These are phyloP conservation scores for Myoxocephalus aenaeus DNA, from an alignment of 2,797 vertebrate genomes.

Conservation along the genomic window DNA sequence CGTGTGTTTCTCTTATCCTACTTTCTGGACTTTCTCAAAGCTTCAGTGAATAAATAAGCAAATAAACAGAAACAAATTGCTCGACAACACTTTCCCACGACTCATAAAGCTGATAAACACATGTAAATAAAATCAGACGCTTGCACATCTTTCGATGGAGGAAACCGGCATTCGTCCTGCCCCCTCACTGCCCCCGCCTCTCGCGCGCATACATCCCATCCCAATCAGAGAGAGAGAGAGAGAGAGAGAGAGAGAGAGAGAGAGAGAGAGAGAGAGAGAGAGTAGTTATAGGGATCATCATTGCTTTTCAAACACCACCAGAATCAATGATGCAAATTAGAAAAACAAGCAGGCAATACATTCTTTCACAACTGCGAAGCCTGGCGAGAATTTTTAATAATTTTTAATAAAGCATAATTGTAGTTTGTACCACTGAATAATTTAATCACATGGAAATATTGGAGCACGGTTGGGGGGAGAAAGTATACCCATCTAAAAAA, in stretches of 20 bases:
- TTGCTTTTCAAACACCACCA: slow-evolving; percentile 93
- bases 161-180: slow-evolving; percentile 79
- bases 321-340: slow-evolving; percentile 99
- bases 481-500: slow-evolving; percentile 53
- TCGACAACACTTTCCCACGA: slow-evolving; percentile 83
- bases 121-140: slow-evolving; percentile 92
- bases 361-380: slow-evolving; percentile 95
- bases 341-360: slow-evolving; percentile 98
- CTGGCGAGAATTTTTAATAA: slow-evolving; percentile 95
- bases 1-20: slow-evolving; percentile 29
- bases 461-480: slow-evolving; percentile 75
- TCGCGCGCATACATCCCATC: slow-evolving; percentile 44
- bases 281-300: slow-evolving; percentile 78
- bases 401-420: slow-evolving; percentile 99
- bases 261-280: slow-evolving; percentile 13
- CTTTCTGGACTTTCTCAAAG: slow-evolving; percentile 28
- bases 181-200: slow-evolving; percentile 10
- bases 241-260: neutral
- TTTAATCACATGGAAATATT: slow-evolving; percentile 94
- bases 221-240: slow-evolving; percentile 42
- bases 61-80: slow-evolving; percentile 48
- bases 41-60: slow-evolving; percentile 34
- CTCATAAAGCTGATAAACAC: slow-evolving; percentile 88
- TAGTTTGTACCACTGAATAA: slow-evolving; percentile 99
- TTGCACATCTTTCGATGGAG: slow-evolving; percentile 85